A percentile compares a stretch with the other conserved stretches of the same genome.
phyloP scores from a whole-genome alignment of 2,797 vertebrate species.

The Muscicapa striata region DNA sequence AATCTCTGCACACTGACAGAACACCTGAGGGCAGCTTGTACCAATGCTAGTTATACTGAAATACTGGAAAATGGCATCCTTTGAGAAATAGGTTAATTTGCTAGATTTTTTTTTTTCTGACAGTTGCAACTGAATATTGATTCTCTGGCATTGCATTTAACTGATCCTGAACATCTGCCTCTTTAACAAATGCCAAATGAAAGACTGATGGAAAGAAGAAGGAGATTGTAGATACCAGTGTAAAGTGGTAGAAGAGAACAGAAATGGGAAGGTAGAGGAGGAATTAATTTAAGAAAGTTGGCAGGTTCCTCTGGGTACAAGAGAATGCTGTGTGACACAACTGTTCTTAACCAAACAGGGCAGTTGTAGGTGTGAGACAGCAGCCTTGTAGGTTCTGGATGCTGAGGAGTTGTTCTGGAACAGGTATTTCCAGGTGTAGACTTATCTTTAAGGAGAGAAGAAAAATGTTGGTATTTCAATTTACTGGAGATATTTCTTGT shows the following conservation, averaged over 20 bases:
- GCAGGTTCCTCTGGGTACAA: background rate
- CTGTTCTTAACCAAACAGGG: background rate
- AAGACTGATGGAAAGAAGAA: background rate
- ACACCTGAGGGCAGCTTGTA: background rate
- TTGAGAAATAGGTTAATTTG: background rate
- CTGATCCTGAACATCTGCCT: background rate
- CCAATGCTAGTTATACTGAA: background rate
- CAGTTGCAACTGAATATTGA: background rate
- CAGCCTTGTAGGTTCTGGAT: background rate
- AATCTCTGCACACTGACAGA: background rate
- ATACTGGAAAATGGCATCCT: background rate
- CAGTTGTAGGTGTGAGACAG: background rate
- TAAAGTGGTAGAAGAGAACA: background rate
- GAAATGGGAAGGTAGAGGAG: background rate
- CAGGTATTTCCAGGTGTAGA: background rate
- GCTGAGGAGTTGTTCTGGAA: background rate
- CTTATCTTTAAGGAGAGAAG: background rate
- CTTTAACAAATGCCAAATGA: background rate
- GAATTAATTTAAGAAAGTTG: background rate
- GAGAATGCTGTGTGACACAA: background rate
- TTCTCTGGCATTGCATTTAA: background rate
- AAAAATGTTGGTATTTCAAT: background rate
- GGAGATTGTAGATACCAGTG: background rate
- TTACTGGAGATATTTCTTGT: background rate
- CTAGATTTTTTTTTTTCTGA: background rate